These are phyloP conservation scores for Eristalinus aeneus DNA, from an alignment of 2,888 invertebrate species.

Conservation along the genomic window DNA sequence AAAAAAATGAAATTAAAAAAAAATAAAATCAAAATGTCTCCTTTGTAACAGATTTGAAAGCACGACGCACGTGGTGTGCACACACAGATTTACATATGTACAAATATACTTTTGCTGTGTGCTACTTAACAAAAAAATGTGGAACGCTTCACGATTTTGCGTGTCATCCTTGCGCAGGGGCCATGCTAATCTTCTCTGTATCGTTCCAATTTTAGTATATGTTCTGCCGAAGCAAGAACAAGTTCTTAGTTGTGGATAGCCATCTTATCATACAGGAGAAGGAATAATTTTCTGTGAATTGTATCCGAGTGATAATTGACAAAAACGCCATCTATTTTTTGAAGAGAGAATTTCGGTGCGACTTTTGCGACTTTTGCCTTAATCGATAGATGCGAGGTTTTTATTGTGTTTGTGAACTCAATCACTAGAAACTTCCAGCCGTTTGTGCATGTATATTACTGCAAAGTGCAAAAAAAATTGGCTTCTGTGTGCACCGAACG, in stretches of 20 bases:
- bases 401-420: no score
- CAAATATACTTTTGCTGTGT: neutral
- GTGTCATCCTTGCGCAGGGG: conserved; percentile 96
- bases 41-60: conserved; percentile 34
- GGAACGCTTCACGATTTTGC: conserved; percentile 91
- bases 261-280: neutral
- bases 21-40: conserved; percentile 55
- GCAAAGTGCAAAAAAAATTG: no score
- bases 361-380: no score
- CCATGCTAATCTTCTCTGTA: conserved; percentile 96
- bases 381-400: no score
- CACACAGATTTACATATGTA: neutral
- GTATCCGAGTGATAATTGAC: neutral
- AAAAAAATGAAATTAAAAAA: neutral
- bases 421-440: no score
- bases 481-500: no score
- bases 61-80: neutral
- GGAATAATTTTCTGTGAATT: conserved; percentile 11
- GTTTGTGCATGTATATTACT: no score
- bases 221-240: conserved; percentile 12
- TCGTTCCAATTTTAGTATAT: conserved; percentile 86
- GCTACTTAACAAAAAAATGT: conserved; percentile 19
- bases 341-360: no score
- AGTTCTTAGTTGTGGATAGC: neutral
- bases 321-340: neutral